Conservation (phyloP, 2,113 vertebrate genomes). For the Antechinus flavipes region DNA sequence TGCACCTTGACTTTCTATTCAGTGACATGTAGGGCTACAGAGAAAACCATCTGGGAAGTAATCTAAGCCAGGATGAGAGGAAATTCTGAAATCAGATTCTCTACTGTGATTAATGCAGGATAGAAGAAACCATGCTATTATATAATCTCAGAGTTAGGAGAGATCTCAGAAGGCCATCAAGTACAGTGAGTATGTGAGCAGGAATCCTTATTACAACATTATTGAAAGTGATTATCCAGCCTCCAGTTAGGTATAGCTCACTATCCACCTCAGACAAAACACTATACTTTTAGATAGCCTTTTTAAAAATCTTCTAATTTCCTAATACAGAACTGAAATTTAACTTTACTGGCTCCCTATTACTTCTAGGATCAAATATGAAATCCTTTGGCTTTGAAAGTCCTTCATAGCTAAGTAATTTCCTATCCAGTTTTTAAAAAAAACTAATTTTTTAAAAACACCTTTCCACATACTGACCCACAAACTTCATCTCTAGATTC, state of each 20-base stretch:
- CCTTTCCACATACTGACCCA: background rate
- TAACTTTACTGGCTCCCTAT: background rate
- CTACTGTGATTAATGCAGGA: background rate
- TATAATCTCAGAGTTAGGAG: background rate
- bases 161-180: background rate
- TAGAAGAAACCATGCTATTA: background rate
- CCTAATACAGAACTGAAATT: background rate
- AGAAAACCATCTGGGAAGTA: background rate
- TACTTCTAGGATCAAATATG: background rate
- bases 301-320: background rate
- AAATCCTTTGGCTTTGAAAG: background rate
- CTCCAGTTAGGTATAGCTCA: background rate
- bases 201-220: background rate
- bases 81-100: background rate
- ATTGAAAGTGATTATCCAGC: background rate
- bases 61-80: background rate
- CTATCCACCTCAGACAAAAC: background rate
- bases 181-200: background rate
- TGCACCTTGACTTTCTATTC: background rate
- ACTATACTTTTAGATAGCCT: background rate
- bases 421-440: background rate
- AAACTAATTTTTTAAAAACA: background rate
- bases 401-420: background rate
- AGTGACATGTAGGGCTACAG: background rate
- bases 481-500: background rate